Evolutionary conservation across 2,888 invertebrate genomes (phyloP), one percentile per base, ranked within the genome.

Genomic region (Mythimna lalbum): DNA sequence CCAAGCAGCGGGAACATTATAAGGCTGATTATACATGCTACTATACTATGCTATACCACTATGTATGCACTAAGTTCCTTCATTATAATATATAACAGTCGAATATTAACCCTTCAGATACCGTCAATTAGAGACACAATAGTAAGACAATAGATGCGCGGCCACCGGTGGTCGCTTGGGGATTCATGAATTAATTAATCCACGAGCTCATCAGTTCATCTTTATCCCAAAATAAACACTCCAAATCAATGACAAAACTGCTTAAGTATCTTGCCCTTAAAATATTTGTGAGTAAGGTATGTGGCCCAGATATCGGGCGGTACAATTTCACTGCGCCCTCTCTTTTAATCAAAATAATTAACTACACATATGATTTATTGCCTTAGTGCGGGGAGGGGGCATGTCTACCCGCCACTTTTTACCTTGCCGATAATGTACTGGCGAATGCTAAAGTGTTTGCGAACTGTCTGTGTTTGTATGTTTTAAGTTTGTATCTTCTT

Each of bases 261-360:
- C 39, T 47, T 55, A 71, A 67, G 39, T 60, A 64, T 62, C 80
- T 75, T 77, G 73, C 69, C 82, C 84, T 80, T 81, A 78, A 84
- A 86, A 80, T 73, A 75, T 77, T 81, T 82, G 80, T 61, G 73
- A 65, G 50, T 69, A 63, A 72, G 78, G 86, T 87, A 89, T 87
- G 86, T 89, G 89, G 84, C 88, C 87, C 89, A 90, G 85, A 90
- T 88, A 88, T 84, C 82, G 77, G 72, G 76, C 78, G 77, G 77
- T 78, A 83, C 88, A 89, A 88, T 88, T 88, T 89, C 87, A 82
- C 85, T 77, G 84, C 83, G 86, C 76, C 85, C 88, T 89, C 87
- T 82, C 85, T 87, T 92, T 93, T 93, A 93, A 93, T 93, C 93
- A 93, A 93, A 93, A 93, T 93, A 93, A 94, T 94, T 93, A 94